Evolutionary conservation across 2,797 vertebrate genomes (phyloP), one percentile per base, ranked within the genome.

Genomic region (Enteromius trimaculatus): DNA sequence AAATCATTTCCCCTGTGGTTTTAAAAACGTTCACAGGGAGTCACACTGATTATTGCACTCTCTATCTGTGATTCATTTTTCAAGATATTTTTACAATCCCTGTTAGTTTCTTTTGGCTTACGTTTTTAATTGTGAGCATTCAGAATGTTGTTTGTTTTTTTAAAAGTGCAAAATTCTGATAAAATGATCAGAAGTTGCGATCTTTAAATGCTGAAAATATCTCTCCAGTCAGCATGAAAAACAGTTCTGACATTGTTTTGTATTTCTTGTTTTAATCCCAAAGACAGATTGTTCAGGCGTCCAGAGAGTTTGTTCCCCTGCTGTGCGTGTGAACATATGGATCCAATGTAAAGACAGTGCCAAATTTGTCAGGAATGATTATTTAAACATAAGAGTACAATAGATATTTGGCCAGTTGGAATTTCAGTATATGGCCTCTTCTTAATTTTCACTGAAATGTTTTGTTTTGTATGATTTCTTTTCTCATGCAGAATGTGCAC

Each of bases 341-440:
- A 64, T 70, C 6, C 51, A 79, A 79, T 66, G 29, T 70, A 69
- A 71, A 68, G 83, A n/a, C 75, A 13, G 47, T 83, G 87, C 74
- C 84, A 85, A 37, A 82, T 74, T 77, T 85, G 81, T 87, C 85
- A 86, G 47, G 23, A 74, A 82, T 68, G 9, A 86, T 89, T 84
- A 80, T 79, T 74, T 77, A 53, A 82, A 84, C 11, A 47, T 79
- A 74, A 71, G 65, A 74, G 55, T 16, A 19, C 79, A 81, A 70
- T n/a, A 70, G n/a, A 53, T 53, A 53, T 82, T 82, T 86, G 62
- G 44, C 62, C 16, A 8, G 62, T 49, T 14, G 58, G 53, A 21
- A 79, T 65, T 80, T 17, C 39, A 75, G 62, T 31, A 39, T 49
- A 47, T 42, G 55, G 34, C 47, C 58, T 66, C 83, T 70, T 47